A percentile compares a stretch with the other conserved stretches of the same genome.
These are phyloP conservation scores for Oreochromis grahami DNA, from an alignment of 2,797 vertebrate species.

Conservation along the genomic window DNA sequence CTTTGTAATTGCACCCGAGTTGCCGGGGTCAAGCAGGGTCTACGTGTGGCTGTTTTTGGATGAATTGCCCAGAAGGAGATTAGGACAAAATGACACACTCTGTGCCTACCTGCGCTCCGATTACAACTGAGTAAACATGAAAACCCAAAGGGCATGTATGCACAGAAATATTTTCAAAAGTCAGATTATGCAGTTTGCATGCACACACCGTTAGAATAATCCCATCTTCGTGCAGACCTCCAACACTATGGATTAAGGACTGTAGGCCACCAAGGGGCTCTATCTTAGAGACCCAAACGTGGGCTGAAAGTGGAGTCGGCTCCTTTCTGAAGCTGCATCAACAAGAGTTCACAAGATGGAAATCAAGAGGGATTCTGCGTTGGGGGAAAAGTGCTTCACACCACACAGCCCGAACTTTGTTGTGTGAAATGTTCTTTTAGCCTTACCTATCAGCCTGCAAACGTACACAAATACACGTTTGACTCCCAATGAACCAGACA, in stretches of 20 bases:
- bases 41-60: slow-evolving; percentile 50
- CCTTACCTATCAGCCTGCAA: slow-evolving; percentile 9
- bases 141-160: neutral
- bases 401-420: neutral
- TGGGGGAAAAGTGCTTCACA: slow-evolving; percentile 23
- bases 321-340: slow-evolving; percentile 32
- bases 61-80: slow-evolving; percentile 70
- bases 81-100: slow-evolving; percentile 63
- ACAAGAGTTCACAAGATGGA: slow-evolving; percentile 50
- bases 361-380: slow-evolving; percentile 42
- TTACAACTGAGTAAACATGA: slow-evolving; percentile 67
- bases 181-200: slow-evolving; percentile 38
- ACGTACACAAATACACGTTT: slow-evolving; percentile 1
- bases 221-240: slow-evolving; percentile 46
- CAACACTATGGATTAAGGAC: slow-evolving; percentile 32
- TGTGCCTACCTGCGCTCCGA: slow-evolving; percentile 54
- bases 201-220: slow-evolving; percentile 35
- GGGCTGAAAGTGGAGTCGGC: slow-evolving; percentile 2
- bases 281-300: slow-evolving; percentile 6
- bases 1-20: slow-evolving; percentile 65
- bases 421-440: slow-evolving; percentile 1
- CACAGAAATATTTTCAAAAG: neutral
- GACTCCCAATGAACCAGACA: neutral
- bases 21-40: slow-evolving; percentile 72
- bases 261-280: slow-evolving; percentile 29